Evolutionary conservation across 2,113 vertebrate species (phyloP), one percentile per base, ranked within the genome.

Genomic region (Thinocorus orbignyianus): DNA sequence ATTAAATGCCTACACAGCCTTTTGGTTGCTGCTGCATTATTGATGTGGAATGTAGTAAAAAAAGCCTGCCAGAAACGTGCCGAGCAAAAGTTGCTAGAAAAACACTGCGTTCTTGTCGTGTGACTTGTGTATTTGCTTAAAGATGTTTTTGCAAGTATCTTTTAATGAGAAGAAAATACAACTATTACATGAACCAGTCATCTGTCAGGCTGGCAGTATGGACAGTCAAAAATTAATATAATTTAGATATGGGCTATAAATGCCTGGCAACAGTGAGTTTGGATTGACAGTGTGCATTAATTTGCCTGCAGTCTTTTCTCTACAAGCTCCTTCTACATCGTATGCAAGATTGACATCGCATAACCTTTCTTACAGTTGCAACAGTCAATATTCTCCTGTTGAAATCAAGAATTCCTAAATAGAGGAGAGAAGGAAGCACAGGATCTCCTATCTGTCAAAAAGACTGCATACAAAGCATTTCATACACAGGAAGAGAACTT

Each of bases 1-100:
- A 91, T 84, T 93, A 96, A 92, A 90, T 86, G 77, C 72, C 83
- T 96, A 37, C 76, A 78, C 86, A 83, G 90, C 82, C 88, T 95
- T 90, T 88, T 88, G 85, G 77, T 88, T 95, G 52, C 82, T 92
- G 60, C 42, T 86, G 69, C 13, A 41, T 92, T 96, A 86, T 71
- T 92, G 79, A 93, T 81, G 93, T 84, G 90, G 81, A 94, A 91
- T n/a, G 69, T 84, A 77, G 44, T 37, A 66, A 77, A 88, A 92
- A 94, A 88, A 60, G 7, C 4, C 60, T 94, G 25, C 80, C 72
- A 86, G 72, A 88, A 96, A 83, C 2, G 16, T 81, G 65, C 41
- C 91, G 77, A 93, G 66, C 57, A 86, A 81, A 69, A n/a, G 28
- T n/a, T 51, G n/a, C 54, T 81, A 24, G 72, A 81, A 91, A 65